Evolutionary conservation across 23 tunicate genomes (phyloP), one percentile per base, ranked within the genome.

Genomic region (Aplidium turbinatum): DNA sequence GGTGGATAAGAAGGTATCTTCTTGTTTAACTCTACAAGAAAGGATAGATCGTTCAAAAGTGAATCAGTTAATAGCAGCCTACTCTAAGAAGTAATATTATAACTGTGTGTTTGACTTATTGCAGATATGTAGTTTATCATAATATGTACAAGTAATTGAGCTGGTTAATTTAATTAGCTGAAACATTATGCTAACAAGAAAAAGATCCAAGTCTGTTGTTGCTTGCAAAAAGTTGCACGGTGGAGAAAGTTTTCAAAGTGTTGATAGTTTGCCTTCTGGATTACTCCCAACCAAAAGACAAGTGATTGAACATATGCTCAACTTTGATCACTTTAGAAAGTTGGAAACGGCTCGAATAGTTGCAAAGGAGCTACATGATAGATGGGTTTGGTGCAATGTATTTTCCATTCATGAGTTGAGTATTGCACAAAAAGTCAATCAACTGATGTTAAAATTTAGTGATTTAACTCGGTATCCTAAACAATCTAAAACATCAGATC

Each of bases 351-450:
- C 68, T 4, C 30, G 38, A 60, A 30, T 30, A 60, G 68, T 25
- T 60, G 38, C 68, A 38, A 11, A 60, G 7, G 68, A 54, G 31
- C 68, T 60, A 38, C 68, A 60, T 30, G 36, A 60, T 38, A 26
- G 38, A 60, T 60, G 68, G 68, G 38, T 60, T 4, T 60, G 9
- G 68, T 60, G 68, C 68, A 60, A 60, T 25, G 68, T 60, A 9
- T 26, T 30, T 5, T 20, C 68, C 30, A 38, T 30, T 36, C 68
- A 60, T 60, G 16, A 60, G 16, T 60, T 30, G 29, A 60, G 7
- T 9, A 30, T 60, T 60, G 68, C 68, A 60, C 30, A 4, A 6
- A 60, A 31, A 60, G 31, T 60, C 30, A 38, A 60, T 6, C 38
- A 60, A 25, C 30, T 38, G 31, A 60, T 60, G 36, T 6, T 38